Percentiles rank a stretch among this genome's conserved stretches.
These are phyloP conservation scores for Callionymus lyra DNA, from an alignment of 2,113 vertebrate species.

Conservation along the genomic window DNA sequence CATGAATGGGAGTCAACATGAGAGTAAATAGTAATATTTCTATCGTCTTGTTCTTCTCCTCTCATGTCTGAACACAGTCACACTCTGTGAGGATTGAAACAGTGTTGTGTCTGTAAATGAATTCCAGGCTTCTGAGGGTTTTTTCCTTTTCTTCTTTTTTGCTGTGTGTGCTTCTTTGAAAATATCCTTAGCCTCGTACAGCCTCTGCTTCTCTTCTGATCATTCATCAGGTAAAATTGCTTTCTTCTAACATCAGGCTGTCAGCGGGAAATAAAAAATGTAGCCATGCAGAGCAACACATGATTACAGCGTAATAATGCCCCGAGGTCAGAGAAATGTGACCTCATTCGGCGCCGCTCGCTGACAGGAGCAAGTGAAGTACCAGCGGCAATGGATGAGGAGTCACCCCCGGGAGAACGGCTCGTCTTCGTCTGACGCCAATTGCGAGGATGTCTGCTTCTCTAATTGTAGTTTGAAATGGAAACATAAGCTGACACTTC, in stretches of 20 bases:
- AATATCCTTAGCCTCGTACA: conserved; percentile 25
- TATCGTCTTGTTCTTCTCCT: no score
- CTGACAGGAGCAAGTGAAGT: conserved; percentile 15
- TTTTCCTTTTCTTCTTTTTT: conserved; percentile 23
- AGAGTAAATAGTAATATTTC: no score
- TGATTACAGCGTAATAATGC: conserved; percentile 54
- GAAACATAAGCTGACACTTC: no score
- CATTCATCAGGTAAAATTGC: conserved; percentile 59
- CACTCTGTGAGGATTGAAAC: no score
- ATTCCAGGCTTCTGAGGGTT: no score
- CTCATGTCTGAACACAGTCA: no score
- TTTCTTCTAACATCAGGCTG: conserved; percentile 48
- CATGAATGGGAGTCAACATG: no score
- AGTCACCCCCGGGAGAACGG: no score
- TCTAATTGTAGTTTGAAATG: not conserved
- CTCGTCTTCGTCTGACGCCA: conserved; percentile 9
- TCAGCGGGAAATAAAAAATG: conserved; percentile 55
- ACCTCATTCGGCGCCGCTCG: conserved; percentile 32
- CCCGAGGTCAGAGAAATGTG: conserved; percentile 33
- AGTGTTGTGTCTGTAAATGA: no score
- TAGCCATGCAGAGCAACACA: conserved; percentile 41
- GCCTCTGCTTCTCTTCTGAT: conserved; percentile 30
- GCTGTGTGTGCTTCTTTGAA: conserved; percentile 44
- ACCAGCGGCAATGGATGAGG: not conserved
- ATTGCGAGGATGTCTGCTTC: not conserved